Evolutionary conservation across 2,888 invertebrate species (phyloP).

Genomic region (Argyresthia goedartella): DNA sequence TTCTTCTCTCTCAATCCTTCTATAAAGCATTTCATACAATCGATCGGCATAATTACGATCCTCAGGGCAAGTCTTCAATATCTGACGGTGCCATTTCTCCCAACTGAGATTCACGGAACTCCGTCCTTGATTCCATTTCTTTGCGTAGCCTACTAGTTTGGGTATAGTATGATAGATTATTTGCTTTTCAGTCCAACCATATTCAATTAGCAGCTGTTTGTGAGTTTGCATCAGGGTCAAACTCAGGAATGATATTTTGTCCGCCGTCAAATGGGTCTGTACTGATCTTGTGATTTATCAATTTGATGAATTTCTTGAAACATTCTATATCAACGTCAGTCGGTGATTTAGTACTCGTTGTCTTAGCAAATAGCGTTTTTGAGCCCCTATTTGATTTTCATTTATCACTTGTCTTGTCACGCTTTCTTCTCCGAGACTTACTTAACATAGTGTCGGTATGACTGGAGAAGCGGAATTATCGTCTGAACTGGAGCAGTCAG

Average conservation of each 20-base stretch:
- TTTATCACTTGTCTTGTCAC: no score
- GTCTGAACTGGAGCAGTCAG: no score
- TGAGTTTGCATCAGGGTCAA: conserved; percentile 6
- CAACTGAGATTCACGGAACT: conserved; percentile 3
- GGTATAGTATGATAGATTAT: conserved; percentile 7
- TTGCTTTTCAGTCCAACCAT: conserved; percentile 7
- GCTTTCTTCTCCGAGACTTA: no score
- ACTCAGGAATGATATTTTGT: conserved; percentile 6
- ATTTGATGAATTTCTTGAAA: no score
- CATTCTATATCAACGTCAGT: no score
- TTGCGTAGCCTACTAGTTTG: conserved; percentile 4
- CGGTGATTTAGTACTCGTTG: no score
- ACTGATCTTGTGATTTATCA: neutral
- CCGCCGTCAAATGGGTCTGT: neutral
- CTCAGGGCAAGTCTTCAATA: conserved; percentile 1
- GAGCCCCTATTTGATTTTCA: no score
- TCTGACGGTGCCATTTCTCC: conserved; percentile 4
- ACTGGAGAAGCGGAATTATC: no score
- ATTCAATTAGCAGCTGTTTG: conserved; percentile 4
- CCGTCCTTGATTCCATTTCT: conserved; percentile 6
- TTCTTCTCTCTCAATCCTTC: conserved; percentile 1
- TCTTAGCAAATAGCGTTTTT: no score
- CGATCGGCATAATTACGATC: conserved; percentile 4
- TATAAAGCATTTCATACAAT: conserved; percentile 1
- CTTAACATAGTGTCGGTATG: no score